Conservation (phyloP, 2,888 invertebrate genomes). For the Cheilosia pagana region DNA sequence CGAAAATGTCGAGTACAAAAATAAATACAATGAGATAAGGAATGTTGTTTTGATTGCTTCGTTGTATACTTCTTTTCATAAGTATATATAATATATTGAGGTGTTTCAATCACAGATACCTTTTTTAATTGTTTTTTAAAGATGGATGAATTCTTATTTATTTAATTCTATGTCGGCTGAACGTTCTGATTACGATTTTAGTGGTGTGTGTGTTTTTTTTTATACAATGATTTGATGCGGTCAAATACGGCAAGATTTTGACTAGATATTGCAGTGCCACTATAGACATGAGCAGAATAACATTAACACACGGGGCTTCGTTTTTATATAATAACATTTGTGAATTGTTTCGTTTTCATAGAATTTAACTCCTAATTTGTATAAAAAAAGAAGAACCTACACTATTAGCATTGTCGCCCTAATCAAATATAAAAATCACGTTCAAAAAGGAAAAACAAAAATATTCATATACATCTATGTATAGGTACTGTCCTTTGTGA, state of each 20-base stretch:
- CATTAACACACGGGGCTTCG: slow-evolving; percentile 50
- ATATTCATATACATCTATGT: slow-evolving; percentile 42
- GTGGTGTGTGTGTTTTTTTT: slow-evolving; percentile 24
- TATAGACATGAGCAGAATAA: slow-evolving; percentile 56
- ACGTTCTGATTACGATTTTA: slow-evolving; percentile 37
- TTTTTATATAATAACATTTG: slow-evolving; percentile 34
- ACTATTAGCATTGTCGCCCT: slow-evolving; percentile 42
- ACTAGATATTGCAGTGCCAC: slow-evolving; percentile 73
- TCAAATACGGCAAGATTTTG: slow-evolving; percentile 76
- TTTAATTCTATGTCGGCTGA: slow-evolving; percentile 50
- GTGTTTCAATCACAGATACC: slow-evolving; percentile 74
- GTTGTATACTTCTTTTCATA: slow-evolving; percentile 50
- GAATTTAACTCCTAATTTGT: slow-evolving; percentile 46
- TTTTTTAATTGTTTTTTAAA: slow-evolving; percentile 33
- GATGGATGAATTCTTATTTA: slow-evolving; percentile 29
- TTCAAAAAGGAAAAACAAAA: slow-evolving; percentile 48
- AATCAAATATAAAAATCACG: slow-evolving; percentile 50
- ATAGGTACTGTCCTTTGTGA: slow-evolving; percentile 60
- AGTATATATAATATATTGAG: slow-evolving; percentile 58
- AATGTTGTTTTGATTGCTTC: slow-evolving; percentile 61
- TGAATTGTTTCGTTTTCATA: slow-evolving; percentile 22
- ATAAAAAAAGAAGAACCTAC: slow-evolving; percentile 44
- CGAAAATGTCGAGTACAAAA: slow-evolving; percentile 42
- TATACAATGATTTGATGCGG: slow-evolving; percentile 65
- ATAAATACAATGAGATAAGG: slow-evolving; percentile 65